A percentile compares a stretch with the other conserved stretches of the same genome.
Evolutionary conservation across 2,888 invertebrate species (phyloP).

Genomic region (Nemurella pictetii): DNA sequence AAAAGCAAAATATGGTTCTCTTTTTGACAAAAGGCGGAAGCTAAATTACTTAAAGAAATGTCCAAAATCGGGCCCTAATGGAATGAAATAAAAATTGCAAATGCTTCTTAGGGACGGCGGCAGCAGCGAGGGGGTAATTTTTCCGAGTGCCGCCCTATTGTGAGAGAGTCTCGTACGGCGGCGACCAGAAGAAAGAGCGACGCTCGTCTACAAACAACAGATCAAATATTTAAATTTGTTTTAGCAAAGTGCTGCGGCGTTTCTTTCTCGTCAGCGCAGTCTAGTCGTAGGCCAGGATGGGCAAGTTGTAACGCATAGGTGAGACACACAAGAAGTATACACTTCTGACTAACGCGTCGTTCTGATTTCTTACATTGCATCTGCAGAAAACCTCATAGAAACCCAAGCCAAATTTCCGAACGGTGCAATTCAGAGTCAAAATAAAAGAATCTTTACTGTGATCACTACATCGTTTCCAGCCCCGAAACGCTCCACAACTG

Average conservation of each 20-base stretch:
- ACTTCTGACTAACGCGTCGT: too few relatives aligned
- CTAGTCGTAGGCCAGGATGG: neutral
- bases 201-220: slow-evolving; percentile 35
- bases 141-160: neutral
- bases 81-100: neutral
- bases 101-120: neutral
- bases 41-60: slow-evolving; percentile 23
- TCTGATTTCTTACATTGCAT: too few relatives aligned
- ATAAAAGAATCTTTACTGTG: too few relatives aligned
- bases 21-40: neutral
- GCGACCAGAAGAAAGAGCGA: neutral
- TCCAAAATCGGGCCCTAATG: slow-evolving; percentile 2
- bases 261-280: neutral
- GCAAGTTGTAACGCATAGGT: neutral
- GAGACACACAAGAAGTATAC: too few relatives aligned
- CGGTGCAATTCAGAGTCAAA: too few relatives aligned
- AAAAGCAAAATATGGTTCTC: neutral
- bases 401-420: too few relatives aligned
- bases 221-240: slow-evolving; percentile 41
- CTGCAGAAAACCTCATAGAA: too few relatives aligned
- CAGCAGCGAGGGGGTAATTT: neutral
- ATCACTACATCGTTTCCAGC: too few relatives aligned
- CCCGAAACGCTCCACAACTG: neutral
- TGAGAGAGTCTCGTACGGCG: neutral
- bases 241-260: slow-evolving; percentile 38